phyloP scores from a whole-genome alignment of 2,888 invertebrate genomes.

The Chymomyza fuscimana region DNA sequence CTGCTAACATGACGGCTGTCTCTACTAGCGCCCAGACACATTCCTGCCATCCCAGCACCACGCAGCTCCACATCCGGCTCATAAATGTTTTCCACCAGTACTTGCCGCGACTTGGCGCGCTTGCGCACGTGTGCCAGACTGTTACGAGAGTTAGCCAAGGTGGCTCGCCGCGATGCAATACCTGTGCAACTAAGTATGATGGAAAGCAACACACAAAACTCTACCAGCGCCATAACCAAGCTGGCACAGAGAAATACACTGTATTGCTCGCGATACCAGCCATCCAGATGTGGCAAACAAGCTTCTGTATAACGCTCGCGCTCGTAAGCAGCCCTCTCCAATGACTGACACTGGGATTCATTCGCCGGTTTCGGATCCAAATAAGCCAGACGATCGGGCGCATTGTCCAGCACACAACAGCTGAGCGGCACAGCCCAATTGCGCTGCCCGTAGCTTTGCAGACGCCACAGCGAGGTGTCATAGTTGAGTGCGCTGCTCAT shows the following conservation, averaged over 20 bases:
- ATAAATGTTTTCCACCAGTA: slow-evolving; percentile 76
- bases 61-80: slow-evolving; percentile 73
- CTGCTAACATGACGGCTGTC: slow-evolving; percentile 55
- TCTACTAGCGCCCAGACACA: slow-evolving; percentile 41
- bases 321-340: slow-evolving; percentile 73
- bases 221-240: slow-evolving; percentile 85
- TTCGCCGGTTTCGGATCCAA: slow-evolving; percentile 89
- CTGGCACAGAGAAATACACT: slow-evolving; percentile 84
- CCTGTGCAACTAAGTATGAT: slow-evolving; percentile 87
- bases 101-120: slow-evolving; percentile 65
- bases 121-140: slow-evolving; percentile 48
- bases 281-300: slow-evolving; percentile 85
- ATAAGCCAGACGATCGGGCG: slow-evolving; percentile 82
- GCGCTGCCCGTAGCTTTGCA: slow-evolving; percentile 86
- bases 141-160: slow-evolving; percentile 31
- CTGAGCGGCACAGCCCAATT: slow-evolving; percentile 85
- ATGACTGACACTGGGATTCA: slow-evolving; percentile 85
- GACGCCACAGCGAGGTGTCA: slow-evolving; percentile 89
- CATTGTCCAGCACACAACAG: slow-evolving; percentile 85
- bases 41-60: slow-evolving; percentile 27
- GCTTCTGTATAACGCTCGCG: slow-evolving; percentile 79
- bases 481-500: slow-evolving; percentile 89
- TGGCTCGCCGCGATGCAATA: slow-evolving; percentile 75
- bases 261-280: slow-evolving; percentile 89
- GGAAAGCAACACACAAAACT: slow-evolving; percentile 86